Conservation (phyloP, 2,888 invertebrate species). For the Aporophyla lueneburgensis region DNA sequence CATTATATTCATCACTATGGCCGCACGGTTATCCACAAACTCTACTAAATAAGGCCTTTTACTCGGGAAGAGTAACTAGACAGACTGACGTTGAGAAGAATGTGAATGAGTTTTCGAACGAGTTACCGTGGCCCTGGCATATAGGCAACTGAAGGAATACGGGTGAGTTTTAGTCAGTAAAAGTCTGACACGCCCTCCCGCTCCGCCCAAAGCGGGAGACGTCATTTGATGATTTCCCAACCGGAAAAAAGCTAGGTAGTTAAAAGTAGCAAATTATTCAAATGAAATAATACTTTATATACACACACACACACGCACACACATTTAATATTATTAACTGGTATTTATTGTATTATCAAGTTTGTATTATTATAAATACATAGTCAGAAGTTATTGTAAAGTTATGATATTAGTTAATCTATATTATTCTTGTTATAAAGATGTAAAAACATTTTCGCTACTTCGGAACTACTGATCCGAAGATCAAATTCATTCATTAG, state of each 20-base stretch:
- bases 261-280: neutral
- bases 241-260: neutral
- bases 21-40: no score
- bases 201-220: no score
- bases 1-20: no score
- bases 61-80: neutral
- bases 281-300: neutral
- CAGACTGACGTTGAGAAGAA: neutral
- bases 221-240: no score
- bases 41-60: neutral
- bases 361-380: neutral
- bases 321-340: neutral
- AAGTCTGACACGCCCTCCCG: no score
- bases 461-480: no score
- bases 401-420: neutral
- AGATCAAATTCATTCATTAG: no score
- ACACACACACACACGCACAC: neutral
- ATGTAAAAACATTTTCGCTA: no score
- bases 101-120: no score
- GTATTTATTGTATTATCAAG: conserved; percentile 8
- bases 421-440: neutral
- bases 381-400: neutral
- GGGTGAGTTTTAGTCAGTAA: no score
- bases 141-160: no score
- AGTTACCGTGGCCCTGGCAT: no score